A percentile compares a stretch with the other conserved stretches of the same genome.
These are phyloP conservation scores for Standfussiana lucernea DNA, from an alignment of 2,888 invertebrate genomes.

Conservation along the genomic window DNA sequence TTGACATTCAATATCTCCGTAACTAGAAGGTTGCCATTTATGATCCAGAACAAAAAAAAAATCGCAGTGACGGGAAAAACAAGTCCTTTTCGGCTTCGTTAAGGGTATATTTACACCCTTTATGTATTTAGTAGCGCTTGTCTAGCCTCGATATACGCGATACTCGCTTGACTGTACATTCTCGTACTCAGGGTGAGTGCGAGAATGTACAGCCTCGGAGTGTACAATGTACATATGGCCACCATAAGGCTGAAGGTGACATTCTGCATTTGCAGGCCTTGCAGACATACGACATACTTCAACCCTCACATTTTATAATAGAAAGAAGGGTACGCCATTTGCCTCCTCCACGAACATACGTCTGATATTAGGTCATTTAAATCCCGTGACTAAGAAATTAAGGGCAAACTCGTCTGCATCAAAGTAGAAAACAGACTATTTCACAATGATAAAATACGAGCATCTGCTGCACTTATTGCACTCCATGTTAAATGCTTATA, in stretches of 20 bases:
- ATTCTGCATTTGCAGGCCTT: not conserved
- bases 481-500: not conserved
- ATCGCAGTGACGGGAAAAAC: not conserved
- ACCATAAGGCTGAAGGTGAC: not conserved
- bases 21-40: no score
- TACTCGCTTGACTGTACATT: not conserved
- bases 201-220: not conserved
- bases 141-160: not conserved
- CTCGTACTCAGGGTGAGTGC: no score
- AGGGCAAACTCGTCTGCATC: not conserved
- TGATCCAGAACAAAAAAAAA: not conserved
- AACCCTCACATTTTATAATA: not conserved
- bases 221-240: not conserved
- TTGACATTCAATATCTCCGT: no score
- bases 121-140: no score
- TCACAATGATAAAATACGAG: slow-evolving; percentile 1
- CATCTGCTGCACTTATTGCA: not conserved
- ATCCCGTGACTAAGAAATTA: slow-evolving; percentile 18
- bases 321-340: not conserved
- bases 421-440: not conserved
- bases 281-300: not conserved
- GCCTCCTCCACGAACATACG: not conserved
- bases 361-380: not conserved
- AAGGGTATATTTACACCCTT: no score
- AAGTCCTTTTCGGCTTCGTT: not conserved